Base-by-base conservation (phyloP, 2,113 vertebrate genomes). In the Esox niger region DNA sequence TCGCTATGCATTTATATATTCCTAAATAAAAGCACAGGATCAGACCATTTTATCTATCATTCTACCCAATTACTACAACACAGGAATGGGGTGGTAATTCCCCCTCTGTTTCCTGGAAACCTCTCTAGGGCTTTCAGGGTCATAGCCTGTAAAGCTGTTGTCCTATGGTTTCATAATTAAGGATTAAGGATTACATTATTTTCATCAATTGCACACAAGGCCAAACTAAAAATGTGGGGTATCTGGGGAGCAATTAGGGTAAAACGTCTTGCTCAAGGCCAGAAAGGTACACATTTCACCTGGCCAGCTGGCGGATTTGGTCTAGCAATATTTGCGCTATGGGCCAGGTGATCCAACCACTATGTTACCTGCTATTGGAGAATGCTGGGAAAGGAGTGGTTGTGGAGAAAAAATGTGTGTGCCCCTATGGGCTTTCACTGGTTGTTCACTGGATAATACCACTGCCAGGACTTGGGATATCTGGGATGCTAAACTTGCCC, bases 401-500 rank as follows among this genome's bases (percentile, higher is more conserved):
- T 7, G 31, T 20, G 17, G 30, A 31, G 58, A 9, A 7, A 1
- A 5, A 7, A 58, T 20, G 5, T 25, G 6, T 32, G 49, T 66
- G 11, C 49, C 54, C 59, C 46, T 35, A 59, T 47, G 15, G 46
- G 76, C 54, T 66, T 66, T 60, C 49, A 71, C 68, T 17, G 29
- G 55, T 46, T 54, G 21, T 71, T 71, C 15, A 17, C 33, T 63
- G 31, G 73, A 64, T 72, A 79, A 77, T 66, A 54, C 57, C 61
- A 67, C 56, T 52, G 81, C 79, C 73, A 70, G 57, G 43, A 86
- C 85, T 86, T 79, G 69, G 67, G 84, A 84, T 86, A 89, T 88
- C 85, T 86, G 61, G 76, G 62, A 62, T 88, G 68, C 73, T 91
- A 90, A 91, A 90, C 88, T 83, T 56, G 10, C 30, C 11, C 21